phyloP scores from a whole-genome alignment of 2,888 invertebrate species.

The Sarcophaga carnaria region DNA sequence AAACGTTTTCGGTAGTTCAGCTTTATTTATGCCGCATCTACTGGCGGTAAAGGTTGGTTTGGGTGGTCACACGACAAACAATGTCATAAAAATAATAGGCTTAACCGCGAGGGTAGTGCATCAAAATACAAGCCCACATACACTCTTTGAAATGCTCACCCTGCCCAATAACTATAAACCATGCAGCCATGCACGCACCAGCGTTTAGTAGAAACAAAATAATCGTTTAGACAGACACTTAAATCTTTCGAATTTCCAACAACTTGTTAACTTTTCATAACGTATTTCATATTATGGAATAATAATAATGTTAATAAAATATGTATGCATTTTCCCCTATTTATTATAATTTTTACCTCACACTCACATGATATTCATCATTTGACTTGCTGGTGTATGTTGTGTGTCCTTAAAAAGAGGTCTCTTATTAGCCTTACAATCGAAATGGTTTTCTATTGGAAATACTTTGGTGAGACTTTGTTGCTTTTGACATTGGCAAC shows the following conservation, averaged over 20 bases:
- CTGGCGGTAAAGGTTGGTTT: slow-evolving; percentile 42
- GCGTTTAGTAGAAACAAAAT: slow-evolving; percentile 54
- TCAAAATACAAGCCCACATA: slow-evolving; percentile 22
- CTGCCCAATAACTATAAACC: slow-evolving; percentile 12
- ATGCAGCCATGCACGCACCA: slow-evolving; percentile 61
- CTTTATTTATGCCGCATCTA: slow-evolving; percentile 2
- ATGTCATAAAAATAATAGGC: slow-evolving; percentile 71
- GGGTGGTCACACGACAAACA: slow-evolving; percentile 69
- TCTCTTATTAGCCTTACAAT: slow-evolving; percentile 60
- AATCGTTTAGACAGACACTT: slow-evolving; percentile 14
- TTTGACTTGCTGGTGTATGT: slow-evolving; percentile 76
- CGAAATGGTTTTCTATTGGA: slow-evolving; percentile 3
- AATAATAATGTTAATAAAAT: not conserved
- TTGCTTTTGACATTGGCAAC: slow-evolving; percentile 5
- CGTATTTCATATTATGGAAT: not conserved
- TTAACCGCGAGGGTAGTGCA: slow-evolving; percentile 69
- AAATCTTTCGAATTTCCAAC: not conserved
- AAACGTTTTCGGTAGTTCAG: slow-evolving; percentile 19
- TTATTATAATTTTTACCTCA: too few relatives aligned
- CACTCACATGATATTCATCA: slow-evolving; percentile 71
- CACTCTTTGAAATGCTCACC: not conserved
- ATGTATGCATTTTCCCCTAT: too few relatives aligned
- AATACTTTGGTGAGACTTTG: slow-evolving; percentile 40
- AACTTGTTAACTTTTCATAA: slow-evolving; percentile 55
- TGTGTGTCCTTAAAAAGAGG: slow-evolving; percentile 70